Evolutionary conservation across 2,113 vertebrate species (phyloP).

Genomic region (Platanista minor): DNA sequence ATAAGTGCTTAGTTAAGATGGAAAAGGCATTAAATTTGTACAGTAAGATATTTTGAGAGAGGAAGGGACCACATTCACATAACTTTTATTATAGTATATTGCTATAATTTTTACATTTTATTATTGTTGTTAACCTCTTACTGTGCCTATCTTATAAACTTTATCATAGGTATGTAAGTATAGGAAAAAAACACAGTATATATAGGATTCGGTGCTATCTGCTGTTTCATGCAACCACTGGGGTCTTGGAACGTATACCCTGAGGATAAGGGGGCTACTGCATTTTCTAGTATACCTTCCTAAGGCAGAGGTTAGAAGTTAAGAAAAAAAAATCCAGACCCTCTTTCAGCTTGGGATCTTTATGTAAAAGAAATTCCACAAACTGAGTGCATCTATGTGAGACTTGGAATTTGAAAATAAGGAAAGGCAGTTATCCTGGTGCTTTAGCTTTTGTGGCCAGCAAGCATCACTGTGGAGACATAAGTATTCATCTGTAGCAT

Average conservation of each 20-base stretch:
- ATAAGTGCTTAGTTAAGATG: neutral
- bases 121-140: neutral
- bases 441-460: neutral
- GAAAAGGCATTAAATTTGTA: neutral
- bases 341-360: neutral
- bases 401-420: neutral
- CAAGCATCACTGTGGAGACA: neutral
- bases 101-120: neutral
- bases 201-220: neutral
- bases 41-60: neutral
- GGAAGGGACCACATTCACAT: neutral
- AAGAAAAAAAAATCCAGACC: neutral
- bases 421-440: neutral
- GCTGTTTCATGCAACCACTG: neutral
- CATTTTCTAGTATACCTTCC: neutral
- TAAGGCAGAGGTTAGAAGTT: neutral
- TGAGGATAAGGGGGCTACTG: neutral
- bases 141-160: neutral
- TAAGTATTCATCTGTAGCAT: neutral
- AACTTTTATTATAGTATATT: neutral
- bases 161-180: neutral
- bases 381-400: neutral
- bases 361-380: neutral
- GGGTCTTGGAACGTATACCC: neutral
- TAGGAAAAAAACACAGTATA: neutral